These are phyloP conservation scores for Tenebrosternarchus preto DNA, from an alignment of 2,113 vertebrate genomes.

Conservation along the genomic window DNA sequence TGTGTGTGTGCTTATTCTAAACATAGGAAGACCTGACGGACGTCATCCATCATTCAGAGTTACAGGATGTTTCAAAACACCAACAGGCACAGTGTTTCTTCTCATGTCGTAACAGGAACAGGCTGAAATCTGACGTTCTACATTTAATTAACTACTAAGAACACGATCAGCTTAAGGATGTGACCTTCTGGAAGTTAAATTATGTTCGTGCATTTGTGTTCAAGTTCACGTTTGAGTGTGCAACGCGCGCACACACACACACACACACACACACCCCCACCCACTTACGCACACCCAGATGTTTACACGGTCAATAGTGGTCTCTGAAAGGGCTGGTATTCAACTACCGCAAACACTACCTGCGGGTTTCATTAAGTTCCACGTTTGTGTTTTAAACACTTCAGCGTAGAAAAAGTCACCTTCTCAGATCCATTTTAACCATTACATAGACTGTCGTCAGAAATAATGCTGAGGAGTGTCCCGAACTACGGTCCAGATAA, in stretches of 20 bases:
- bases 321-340: background rate
- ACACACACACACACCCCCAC: background rate
- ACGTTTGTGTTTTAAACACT: slow-evolving; percentile 19
- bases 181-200: background rate
- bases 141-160: background rate
- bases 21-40: background rate
- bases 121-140: background rate
- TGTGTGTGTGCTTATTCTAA: background rate
- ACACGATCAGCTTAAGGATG: too few species aligned
- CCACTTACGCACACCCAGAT: background rate
- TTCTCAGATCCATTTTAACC: background rate
- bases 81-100: background rate
- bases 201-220: background rate
- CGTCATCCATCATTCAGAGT: background rate
- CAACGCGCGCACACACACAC: background rate
- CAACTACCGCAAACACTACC: background rate
- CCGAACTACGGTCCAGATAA: background rate
- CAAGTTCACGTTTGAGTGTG: background rate
- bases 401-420: background rate
- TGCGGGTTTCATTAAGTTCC: background rate
- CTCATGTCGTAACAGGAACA: background rate
- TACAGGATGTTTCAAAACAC: background rate
- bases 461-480: background rate
- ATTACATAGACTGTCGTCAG: background rate
- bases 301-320: slow-evolving; percentile 17